Conservation (phyloP, 2,888 invertebrate genomes). For the Perizoma flavofasciatum region DNA sequence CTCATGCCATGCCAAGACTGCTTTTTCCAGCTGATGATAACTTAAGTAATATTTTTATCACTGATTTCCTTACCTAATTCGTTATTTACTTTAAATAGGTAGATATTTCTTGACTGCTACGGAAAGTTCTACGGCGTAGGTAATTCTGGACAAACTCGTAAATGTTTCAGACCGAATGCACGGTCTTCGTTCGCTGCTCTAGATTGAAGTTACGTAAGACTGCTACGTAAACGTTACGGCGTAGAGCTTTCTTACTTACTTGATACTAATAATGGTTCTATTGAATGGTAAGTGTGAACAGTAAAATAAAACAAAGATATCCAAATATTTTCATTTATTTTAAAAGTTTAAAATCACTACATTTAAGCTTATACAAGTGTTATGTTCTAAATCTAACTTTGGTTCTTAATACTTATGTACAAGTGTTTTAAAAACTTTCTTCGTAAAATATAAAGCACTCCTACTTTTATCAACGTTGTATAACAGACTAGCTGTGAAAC, state of each 20-base stretch:
- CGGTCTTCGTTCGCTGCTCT: too few relatives aligned
- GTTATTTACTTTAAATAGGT: too few relatives aligned
- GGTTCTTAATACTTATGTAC: constrained; percentile 65
- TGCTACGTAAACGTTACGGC: too few relatives aligned
- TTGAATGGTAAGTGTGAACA: neutral
- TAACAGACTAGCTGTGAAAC: constrained; percentile 17
- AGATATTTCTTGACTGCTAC: neutral
- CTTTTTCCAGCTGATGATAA: too few relatives aligned
- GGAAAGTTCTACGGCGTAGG: neutral
- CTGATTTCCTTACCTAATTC: too few relatives aligned
- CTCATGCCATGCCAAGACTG: too few relatives aligned
- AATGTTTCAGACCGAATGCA: too few relatives aligned
- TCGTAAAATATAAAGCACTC: constrained; percentile 57
- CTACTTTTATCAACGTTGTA: constrained; percentile 34
- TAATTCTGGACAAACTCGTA: too few relatives aligned
- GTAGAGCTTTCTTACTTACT: too few relatives aligned
- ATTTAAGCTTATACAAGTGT: constrained; percentile 59
- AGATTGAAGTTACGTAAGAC: too few relatives aligned
- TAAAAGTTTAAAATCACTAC: constrained; percentile 74
- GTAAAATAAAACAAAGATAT: constrained; percentile 42
- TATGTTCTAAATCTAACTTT: constrained; percentile 57
- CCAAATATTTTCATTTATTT: constrained; percentile 63
- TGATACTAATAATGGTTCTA: too few relatives aligned
- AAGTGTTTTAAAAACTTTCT: constrained; percentile 72
- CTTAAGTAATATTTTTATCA: too few relatives aligned